These are phyloP conservation scores for Tachuris rubrigastra DNA, from an alignment of 2,113 vertebrate genomes.

Conservation along the genomic window DNA sequence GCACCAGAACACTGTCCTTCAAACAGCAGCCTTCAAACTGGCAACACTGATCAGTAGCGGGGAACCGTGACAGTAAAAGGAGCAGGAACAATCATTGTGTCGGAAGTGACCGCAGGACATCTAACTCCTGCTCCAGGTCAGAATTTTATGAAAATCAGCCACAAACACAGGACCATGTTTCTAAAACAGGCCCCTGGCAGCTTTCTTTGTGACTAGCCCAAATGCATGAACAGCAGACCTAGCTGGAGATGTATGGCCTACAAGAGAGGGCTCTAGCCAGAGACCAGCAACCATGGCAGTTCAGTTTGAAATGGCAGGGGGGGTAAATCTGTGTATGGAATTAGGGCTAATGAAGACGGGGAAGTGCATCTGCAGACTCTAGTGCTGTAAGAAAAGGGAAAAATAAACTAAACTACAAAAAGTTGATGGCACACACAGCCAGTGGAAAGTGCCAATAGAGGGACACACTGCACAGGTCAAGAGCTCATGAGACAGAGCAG, in stretches of 20 bases:
- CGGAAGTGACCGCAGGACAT: neutral
- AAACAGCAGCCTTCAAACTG: neutral
- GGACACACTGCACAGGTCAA: neutral
- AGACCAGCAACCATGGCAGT: neutral
- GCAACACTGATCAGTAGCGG: accelerated
- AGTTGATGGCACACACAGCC: neutral
- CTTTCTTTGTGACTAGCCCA: neutral
- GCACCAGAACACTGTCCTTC: neutral
- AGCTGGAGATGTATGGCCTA: neutral
- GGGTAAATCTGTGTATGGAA: neutral
- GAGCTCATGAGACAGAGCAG: neutral
- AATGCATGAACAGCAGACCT: neutral
- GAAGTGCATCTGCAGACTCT: neutral
- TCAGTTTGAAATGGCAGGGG: neutral
- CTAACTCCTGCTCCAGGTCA: neutral
- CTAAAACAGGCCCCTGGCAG: neutral
- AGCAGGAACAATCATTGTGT: neutral
- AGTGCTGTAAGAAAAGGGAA: neutral
- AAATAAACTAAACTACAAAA: neutral
- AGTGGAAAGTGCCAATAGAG: neutral
- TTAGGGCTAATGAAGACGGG: neutral
- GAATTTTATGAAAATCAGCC: neutral
- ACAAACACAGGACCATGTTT: neutral
- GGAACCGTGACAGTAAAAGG: neutral
- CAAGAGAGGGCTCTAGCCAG: neutral